Evolutionary conservation across 2,888 invertebrate genomes (phyloP).

Genomic region (Dioctria rufipes): DNA sequence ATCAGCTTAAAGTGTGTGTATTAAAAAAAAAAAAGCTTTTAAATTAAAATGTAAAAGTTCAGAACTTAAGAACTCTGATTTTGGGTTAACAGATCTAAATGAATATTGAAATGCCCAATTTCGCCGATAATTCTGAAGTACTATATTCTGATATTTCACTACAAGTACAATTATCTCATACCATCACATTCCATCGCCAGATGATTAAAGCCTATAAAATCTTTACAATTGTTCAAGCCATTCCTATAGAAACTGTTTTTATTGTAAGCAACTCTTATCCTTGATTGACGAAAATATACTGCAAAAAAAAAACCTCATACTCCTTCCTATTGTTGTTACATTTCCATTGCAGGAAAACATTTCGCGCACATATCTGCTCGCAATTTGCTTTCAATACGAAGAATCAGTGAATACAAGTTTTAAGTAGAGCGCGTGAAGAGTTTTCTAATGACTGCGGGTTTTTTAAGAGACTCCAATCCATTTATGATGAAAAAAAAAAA

Average conservation of each 20-base stretch:
- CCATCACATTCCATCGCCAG: too few species aligned
- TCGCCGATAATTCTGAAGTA: too few species aligned
- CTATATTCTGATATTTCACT: too few species aligned
- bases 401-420: neutral
- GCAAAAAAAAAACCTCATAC: neutral
- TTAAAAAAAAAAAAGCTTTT: too few species aligned
- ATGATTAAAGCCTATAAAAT: too few species aligned
- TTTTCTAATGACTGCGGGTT: neutral
- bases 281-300: neutral
- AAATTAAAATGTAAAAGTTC: too few species aligned
- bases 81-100: too few species aligned
- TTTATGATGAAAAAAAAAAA: neutral
- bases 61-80: too few species aligned
- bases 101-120: too few species aligned
- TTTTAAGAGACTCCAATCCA: neutral
- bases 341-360: neutral
- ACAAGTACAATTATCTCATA: too few species aligned
- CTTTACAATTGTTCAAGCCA: too few species aligned
- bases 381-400: neutral
- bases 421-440: conserved; percentile 2
- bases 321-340: neutral
- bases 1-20: too few species aligned
- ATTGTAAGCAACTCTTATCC: neutral
- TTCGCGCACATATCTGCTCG: neutral
- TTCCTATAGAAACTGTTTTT: neutral